Conservation (phyloP, 2,113 vertebrate genomes). For the Myiopsitta monachus region DNA sequence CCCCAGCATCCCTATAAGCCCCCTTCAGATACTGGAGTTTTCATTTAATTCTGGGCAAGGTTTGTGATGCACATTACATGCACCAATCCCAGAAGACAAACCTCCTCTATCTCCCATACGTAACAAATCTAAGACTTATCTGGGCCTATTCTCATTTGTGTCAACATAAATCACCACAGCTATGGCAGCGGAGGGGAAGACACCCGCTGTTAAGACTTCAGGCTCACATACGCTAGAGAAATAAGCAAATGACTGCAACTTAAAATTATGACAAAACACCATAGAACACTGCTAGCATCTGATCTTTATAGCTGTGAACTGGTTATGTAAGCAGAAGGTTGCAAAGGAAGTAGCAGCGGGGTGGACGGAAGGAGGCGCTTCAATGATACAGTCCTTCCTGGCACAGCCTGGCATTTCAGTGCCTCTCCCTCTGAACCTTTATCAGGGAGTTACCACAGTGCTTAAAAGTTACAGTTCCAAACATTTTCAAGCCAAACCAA, state of each 20-base stretch:
- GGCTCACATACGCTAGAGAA: not conserved
- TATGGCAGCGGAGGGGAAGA: not conserved
- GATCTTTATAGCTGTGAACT: not conserved
- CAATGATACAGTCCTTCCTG: not conserved
- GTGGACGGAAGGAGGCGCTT: accelerated
- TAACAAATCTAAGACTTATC: not conserved
- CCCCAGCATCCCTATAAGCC: too few species aligned
- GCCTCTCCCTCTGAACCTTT: not conserved
- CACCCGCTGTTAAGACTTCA: not conserved
- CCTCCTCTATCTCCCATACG: accelerated
- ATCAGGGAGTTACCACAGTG: not conserved
- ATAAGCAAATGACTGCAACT: not conserved
- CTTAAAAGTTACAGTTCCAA: not conserved
- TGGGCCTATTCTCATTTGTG: not conserved
- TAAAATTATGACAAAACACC: not conserved
- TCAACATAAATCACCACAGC: not conserved
- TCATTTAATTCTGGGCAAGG: not conserved
- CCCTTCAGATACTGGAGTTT: not conserved
- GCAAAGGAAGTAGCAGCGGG: not conserved
- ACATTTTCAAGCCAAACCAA: not conserved
- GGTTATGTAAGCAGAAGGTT: not conserved
- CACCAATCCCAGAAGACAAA: not conserved
- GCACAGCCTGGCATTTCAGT: not conserved
- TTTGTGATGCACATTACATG: accelerated
- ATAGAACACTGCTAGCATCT: not conserved